Evolutionary conservation across 1,140 invertebrate species (phyloP), one percentile per base, ranked within the genome.

Genomic region (Drosophila saltans): DNA sequence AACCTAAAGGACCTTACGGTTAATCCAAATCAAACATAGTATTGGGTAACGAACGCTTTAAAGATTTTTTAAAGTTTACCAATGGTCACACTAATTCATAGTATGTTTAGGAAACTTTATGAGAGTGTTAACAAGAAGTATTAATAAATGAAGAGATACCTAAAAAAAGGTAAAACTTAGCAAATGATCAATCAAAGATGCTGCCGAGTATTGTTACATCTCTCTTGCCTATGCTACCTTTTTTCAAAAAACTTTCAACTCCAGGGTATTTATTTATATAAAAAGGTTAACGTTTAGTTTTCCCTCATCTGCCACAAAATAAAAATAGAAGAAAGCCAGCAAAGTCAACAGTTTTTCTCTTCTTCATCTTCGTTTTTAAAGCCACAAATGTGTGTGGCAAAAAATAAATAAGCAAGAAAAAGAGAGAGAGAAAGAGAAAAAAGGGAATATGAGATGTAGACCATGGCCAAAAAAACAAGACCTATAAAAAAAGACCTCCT

Each of bases 401-500:
- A 10, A 26, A 26, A 48, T 21, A 21, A 36, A 41, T 4, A 41
- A 16, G 16, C 16, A 16, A 16, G 16, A 16, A 16, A 16, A 16
- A 16, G 16, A 16, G 16, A 45, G 36, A 57, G 39, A 6, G 52
- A 60, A 66, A 86, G 21, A 3, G 86, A 79, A 48, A 36, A 36
- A 36, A 36, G 33, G 36, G 57, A 33, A 24, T 26, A 10, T 16
- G 62, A 39, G 24, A 21, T 41, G 39, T n/a, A 63, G 61, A 16
- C n/a, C 30, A 60, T 59, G 75, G 61, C 60, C 45, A 75, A 71
- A 71, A 62, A 63, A 72, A 72, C 36, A 58, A 30, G 52, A 24
- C 57, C 62, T 60, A 60, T 76, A 76, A 76, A 76, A 76, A 76
- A 76, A 76, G 73, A 74, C 59, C 73, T 26, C 9, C 45, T 26